Evolutionary conservation across 2,797 vertebrate species (phyloP).

Genomic region (Pseudochaenichthys georgianus): DNA sequence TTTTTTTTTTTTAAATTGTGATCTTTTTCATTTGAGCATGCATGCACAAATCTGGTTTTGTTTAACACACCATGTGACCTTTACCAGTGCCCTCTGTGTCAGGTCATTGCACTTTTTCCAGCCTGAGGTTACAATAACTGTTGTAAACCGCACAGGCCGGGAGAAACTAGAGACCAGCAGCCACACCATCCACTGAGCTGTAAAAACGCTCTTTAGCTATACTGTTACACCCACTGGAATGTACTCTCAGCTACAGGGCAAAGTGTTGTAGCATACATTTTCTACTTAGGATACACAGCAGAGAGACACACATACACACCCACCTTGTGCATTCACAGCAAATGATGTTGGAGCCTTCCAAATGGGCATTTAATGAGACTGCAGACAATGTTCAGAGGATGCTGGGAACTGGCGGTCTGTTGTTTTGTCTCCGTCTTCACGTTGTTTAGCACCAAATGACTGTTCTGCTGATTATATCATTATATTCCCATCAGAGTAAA

Average conservation of each 20-base stretch:
- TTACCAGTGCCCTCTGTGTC: slow-evolving; percentile 30
- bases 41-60: background rate
- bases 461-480: slow-evolving; percentile 77
- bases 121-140: slow-evolving; percentile 39
- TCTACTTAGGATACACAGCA: slow-evolving; percentile 30
- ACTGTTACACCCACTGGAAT: slow-evolving; percentile 57
- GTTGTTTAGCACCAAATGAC: slow-evolving; percentile 65
- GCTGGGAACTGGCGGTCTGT: slow-evolving; percentile 41
- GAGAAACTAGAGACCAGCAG: slow-evolving; percentile 53
- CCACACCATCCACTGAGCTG: slow-evolving; percentile 43
- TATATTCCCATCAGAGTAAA: slow-evolving; percentile 75
- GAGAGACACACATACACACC: slow-evolving; percentile 10
- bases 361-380: slow-evolving; percentile 44
- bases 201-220: slow-evolving; percentile 48
- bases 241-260: slow-evolving; percentile 44
- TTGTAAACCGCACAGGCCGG: slow-evolving; percentile 52
- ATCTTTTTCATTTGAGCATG: background rate
- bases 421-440: slow-evolving; percentile 59
- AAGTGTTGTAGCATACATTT: slow-evolving; percentile 19
- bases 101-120: slow-evolving; percentile 25
- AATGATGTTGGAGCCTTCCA: slow-evolving; percentile 18
- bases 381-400: slow-evolving; percentile 36
- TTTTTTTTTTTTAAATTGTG: background rate
- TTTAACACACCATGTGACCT: slow-evolving; percentile 37
- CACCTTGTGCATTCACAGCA: slow-evolving; percentile 27